Base-by-base conservation (phyloP, 2,113 vertebrate species). In the Marcusenius ussheri region DNA sequence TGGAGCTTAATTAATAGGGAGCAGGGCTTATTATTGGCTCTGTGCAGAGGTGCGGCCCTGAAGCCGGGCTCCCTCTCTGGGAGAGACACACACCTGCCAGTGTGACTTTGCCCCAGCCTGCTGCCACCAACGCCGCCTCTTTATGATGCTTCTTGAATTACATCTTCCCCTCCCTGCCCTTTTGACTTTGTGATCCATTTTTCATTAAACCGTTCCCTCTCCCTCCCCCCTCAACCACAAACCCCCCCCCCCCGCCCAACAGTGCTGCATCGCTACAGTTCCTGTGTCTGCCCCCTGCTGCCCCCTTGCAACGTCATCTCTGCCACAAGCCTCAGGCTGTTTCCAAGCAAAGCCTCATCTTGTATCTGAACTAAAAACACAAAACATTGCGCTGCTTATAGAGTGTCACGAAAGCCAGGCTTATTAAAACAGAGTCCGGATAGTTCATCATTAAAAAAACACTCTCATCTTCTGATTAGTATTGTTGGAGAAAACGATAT, bases 1-100 rank as follows among this genome's bases (percentile, higher is more conserved):
- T 11, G n/a, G 9, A 46, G 89, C 10, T 56, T 80, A 31, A 88
- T 90, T 88, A 90, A 80, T 42, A 66, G 45, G n/a, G 83, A 27
- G n/a, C 84, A 7, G 53, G 10, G 62, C n/a, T 87, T 19, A 31
- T 70, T 15, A 66, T 50, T 62, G n/a, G 11, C 35, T 27, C 3
- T 31, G 45, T 56, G 46, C 35, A 39, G 88, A 84, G 39, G 21
- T 46, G 42, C 10, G 39, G 17, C 49, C 10, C 49, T 83, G 31
- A 39, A 77, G 19, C 47, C 5, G 0, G 49, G 27, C 0, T 13
- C 70, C 47, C 50, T 83, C 74, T 21, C 15, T 46, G 56, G 77
- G 74, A 46, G 31, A 84, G 80, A 45, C 2, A 0, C 31, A n/a
- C 80, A 85, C 89, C 89, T 84, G 89, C 5, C 45, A 27, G 31